These are phyloP conservation scores for Philopotamus ludificatus DNA, from an alignment of 1,140 invertebrate genomes.

Conservation along the genomic window DNA sequence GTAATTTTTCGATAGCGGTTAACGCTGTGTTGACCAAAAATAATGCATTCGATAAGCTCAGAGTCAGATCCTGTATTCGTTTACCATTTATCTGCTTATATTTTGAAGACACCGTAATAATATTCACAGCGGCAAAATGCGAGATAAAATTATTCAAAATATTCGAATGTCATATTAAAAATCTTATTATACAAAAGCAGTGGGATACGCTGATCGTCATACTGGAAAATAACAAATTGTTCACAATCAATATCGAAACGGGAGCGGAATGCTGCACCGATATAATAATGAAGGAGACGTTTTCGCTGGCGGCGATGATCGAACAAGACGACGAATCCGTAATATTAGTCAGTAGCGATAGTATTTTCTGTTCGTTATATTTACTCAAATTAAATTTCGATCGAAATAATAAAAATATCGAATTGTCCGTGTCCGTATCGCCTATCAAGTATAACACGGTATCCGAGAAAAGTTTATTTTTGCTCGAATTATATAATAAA, in stretches of 20 bases:
- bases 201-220: constrained; percentile 11
- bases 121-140: constrained; percentile 24
- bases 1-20: constrained; percentile 34
- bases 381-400: not conserved
- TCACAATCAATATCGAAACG: constrained; percentile 17
- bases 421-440: constrained; percentile 4
- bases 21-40: constrained; percentile 26
- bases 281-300: constrained; percentile 20
- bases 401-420: not conserved
- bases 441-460: constrained; percentile 18
- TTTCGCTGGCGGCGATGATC: constrained; percentile 10
- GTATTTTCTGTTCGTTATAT: constrained; percentile 1
- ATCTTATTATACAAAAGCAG: constrained; percentile 17
- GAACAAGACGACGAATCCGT: constrained; percentile 27
- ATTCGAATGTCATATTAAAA: constrained; percentile 28
- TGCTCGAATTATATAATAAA: constrained; percentile 22
- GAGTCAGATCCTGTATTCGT: constrained; percentile 16
- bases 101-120: constrained; percentile 28
- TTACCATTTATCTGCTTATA: constrained; percentile 32
- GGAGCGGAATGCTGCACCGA: not conserved
- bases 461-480: constrained; percentile 7
- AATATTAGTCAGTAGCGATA: constrained; percentile 22
- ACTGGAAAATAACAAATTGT: constrained; percentile 17
- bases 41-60: not conserved
- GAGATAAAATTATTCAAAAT: constrained; percentile 31